Conservation (phyloP, 2,113 vertebrate genomes). For the Ceyx cyanopectus region DNA sequence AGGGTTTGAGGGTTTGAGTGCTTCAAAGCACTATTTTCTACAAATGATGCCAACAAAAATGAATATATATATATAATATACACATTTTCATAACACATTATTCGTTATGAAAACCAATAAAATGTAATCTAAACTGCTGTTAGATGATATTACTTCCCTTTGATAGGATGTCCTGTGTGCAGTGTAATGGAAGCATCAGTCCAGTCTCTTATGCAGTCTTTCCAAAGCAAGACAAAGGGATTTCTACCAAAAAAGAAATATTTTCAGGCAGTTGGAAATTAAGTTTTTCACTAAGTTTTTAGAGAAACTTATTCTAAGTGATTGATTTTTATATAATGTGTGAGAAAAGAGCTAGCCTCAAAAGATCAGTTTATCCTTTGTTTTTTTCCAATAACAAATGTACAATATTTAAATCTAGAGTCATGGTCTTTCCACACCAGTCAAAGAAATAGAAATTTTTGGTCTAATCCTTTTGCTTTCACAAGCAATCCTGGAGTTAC, state of each 20-base stretch:
- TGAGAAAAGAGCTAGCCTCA: not conserved
- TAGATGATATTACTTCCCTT: not conserved
- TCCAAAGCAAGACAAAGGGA: not conserved
- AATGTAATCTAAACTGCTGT: too few relatives aligned
- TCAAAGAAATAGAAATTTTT: not conserved
- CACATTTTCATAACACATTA: not conserved
- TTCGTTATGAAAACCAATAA: not conserved
- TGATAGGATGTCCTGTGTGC: not conserved
- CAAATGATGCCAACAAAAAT: not conserved
- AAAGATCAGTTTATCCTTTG: not conserved
- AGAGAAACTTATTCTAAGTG: not conserved
- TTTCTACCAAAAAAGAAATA: not conserved
- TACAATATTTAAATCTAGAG: not conserved
- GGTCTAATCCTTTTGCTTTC: not conserved
- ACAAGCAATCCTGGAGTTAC: not conserved
- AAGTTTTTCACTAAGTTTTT: not conserved
- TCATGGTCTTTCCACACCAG: not conserved
- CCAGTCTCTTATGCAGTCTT: not conserved
- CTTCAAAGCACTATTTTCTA: not conserved
- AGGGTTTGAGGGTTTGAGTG: not conserved
- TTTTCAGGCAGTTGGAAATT: not conserved
- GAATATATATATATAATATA: not conserved
- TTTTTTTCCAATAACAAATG: not conserved
- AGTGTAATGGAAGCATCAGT: not conserved
- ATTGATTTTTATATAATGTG: not conserved